Conservation (phyloP, 1,140 invertebrate genomes). For the Drosophila virilis region DNA sequence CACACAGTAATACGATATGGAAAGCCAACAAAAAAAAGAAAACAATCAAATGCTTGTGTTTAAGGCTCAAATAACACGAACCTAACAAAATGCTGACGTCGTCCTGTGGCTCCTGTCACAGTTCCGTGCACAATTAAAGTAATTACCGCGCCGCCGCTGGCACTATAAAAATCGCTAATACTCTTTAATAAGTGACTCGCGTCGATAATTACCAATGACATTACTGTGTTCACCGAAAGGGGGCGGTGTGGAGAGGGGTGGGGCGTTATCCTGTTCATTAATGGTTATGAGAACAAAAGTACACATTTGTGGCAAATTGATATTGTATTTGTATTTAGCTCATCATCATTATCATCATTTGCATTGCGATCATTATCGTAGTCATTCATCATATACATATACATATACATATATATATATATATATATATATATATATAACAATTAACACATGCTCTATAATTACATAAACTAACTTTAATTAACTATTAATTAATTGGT, state of each 20-base stretch:
- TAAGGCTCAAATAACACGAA: constrained; percentile 13
- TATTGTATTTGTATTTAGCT: constrained; percentile 78
- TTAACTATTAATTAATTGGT: constrained; percentile 82
- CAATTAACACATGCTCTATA: constrained; percentile 79
- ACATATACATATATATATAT: too few species aligned
- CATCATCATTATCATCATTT: constrained; percentile 57
- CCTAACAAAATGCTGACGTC: constrained; percentile 43
- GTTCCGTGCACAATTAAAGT: constrained; percentile 64
- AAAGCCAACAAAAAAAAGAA: not conserved
- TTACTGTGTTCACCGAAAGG: constrained; percentile 30
- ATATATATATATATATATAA: constrained; percentile 29
- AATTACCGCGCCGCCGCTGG: constrained; percentile 57
- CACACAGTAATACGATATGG: not conserved
- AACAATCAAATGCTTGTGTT: constrained; percentile 28
- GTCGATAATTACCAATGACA: constrained; percentile 69
- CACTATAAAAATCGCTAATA: constrained; percentile 56
- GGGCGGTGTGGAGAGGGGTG: not conserved
- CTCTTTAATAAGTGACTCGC: constrained; percentile 46
- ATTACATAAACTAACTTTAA: constrained; percentile 75
- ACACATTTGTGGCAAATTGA: constrained; percentile 59
- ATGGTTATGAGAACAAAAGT: not conserved
- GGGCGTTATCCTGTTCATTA: not conserved
- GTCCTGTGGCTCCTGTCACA: constrained; percentile 24
- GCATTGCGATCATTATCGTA: constrained; percentile 34
- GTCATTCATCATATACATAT: constrained; percentile 26